These are phyloP conservation scores for Heliconius charithonia DNA, from an alignment of 2,888 invertebrate species.

Conservation along the genomic window DNA sequence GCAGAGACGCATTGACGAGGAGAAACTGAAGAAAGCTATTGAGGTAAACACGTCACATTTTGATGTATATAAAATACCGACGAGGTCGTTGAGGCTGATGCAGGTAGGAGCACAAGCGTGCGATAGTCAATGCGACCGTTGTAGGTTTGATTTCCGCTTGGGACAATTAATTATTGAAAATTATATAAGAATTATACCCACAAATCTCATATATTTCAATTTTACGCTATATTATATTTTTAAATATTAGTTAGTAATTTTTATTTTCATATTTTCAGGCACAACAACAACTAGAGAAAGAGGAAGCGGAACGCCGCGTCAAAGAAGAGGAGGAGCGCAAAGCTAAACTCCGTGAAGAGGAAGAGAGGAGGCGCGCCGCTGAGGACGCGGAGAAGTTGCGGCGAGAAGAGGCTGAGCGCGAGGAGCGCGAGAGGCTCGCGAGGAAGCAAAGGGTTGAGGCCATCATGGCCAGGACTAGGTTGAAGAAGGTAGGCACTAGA, in stretches of 20 bases:
- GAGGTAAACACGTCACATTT: conserved; percentile 77
- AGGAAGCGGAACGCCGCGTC: conserved; percentile 88
- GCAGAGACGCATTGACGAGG: conserved; percentile 92
- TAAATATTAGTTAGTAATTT: no score
- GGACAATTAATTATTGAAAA: no score
- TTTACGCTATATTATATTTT: no score
- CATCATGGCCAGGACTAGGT: conserved; percentile 95
- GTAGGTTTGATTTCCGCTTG: no score
- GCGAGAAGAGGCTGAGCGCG: conserved; percentile 92
- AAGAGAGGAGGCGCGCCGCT: conserved; percentile 90
- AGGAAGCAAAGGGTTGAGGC: conserved; percentile 95
- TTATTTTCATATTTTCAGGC: conserved; percentile 61
- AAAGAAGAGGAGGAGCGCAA: conserved; percentile 88
- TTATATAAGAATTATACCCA: no score
- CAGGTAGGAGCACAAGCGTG: no score
- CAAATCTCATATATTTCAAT: no score
- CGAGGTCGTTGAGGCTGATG: no score
- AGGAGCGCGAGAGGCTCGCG: conserved; percentile 94
- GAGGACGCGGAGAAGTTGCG: conserved; percentile 94
- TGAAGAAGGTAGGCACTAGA: conserved; percentile 66
- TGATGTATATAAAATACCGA: no score
- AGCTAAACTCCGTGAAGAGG: conserved; percentile 86
- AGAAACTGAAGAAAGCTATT: conserved; percentile 92
- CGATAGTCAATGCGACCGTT: no score
- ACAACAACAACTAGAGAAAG: conserved; percentile 82